phyloP scores from a whole-genome alignment of 2,113 vertebrate species.

The Henicopernis longicauda region DNA sequence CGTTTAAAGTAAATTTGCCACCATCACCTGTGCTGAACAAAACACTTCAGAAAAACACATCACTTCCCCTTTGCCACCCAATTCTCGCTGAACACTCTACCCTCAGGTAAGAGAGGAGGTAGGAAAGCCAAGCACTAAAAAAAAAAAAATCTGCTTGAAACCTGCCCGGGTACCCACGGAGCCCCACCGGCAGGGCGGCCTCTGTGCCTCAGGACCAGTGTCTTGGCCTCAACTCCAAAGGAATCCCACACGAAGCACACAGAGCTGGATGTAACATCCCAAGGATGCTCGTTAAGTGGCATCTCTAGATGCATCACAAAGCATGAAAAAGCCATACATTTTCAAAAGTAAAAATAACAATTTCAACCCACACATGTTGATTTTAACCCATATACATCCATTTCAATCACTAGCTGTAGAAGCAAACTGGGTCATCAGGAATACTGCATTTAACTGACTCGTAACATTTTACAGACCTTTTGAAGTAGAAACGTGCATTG shows the following conservation, averaged over 20 bases:
- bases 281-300: background rate
- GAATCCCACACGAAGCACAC: fast-evolving
- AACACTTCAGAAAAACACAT: background rate
- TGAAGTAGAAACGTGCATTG: background rate
- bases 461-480: background rate
- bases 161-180: no score
- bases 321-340: fast-evolving
- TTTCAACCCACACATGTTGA: background rate
- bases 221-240: background rate
- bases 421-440: background rate
- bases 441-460: background rate
- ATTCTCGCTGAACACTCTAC: background rate
- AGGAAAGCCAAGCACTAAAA: background rate
- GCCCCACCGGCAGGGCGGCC: no score
- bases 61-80: background rate
- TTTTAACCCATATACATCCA: background rate
- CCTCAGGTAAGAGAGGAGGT: background rate
- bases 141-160: background rate
- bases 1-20: background rate
- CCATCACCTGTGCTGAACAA: background rate
- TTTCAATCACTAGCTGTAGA: background rate
- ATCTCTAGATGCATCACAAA: background rate
- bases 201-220: background rate
- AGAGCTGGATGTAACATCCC: background rate
- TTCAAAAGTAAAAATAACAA: background rate